Conservation (phyloP, 2,888 invertebrate genomes). For the Scelioninae gen. 1 region DNA sequence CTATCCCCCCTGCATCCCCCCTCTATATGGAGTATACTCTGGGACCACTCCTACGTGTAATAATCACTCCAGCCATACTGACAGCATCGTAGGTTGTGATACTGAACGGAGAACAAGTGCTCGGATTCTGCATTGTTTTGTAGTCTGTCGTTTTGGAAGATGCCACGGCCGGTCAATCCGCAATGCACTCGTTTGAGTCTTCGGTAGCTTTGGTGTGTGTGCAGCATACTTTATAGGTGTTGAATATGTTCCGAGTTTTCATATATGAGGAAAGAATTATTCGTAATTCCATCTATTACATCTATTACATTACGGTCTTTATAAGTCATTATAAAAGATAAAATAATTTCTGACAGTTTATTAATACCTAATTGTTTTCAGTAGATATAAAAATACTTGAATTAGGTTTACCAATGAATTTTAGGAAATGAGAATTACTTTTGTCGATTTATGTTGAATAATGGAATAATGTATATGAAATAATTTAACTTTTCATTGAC, state of each 20-base stretch:
- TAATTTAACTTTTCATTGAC: no score
- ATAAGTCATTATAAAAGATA: no score
- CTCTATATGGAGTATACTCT: constrained; percentile 44
- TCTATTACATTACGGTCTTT: no score
- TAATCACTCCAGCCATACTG: constrained; percentile 74
- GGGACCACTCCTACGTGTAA: constrained; percentile 73
- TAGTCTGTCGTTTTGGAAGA: neutral
- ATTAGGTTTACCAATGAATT: no score
- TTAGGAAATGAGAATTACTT: no score
- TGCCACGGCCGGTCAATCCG: constrained; percentile 1
- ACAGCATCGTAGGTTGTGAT: constrained; percentile 74
- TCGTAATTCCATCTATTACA: no score
- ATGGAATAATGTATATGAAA: no score
- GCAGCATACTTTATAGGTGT: neutral
- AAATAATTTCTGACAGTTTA: no score
- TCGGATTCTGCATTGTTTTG: constrained; percentile 35
- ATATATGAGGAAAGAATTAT: no score
- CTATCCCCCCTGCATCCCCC: constrained; percentile 57
- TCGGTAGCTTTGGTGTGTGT: neutral
- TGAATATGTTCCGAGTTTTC: neutral
- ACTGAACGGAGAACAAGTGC: constrained; percentile 61
- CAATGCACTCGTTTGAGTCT: neutral
- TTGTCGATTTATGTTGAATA: no score
- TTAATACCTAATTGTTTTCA: no score
- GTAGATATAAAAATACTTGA: no score